Evolutionary conservation across 30 jellyfish, hydroid and myxozoan genomes (phyloP).

Genomic region (Aurelia aurita): DNA sequence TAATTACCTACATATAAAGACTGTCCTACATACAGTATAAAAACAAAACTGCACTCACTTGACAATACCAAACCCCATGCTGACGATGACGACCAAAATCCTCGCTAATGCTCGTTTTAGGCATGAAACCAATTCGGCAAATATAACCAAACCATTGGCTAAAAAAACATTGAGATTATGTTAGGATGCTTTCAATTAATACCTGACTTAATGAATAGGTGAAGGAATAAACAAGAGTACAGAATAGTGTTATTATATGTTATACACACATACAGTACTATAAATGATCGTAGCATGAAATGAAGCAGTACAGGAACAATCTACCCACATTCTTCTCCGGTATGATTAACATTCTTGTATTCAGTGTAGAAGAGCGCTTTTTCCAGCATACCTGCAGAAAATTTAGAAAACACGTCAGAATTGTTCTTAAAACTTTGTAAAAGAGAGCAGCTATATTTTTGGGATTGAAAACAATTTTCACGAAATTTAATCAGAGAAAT

Average conservation of each 20-base stretch:
- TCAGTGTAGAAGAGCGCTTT: conserved; percentile 87
- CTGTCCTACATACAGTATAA: no score
- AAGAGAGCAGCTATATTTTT: not conserved
- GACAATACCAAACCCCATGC: conserved; percentile 96
- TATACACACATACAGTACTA: no score
- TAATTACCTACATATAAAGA: no score
- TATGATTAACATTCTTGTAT: conserved; percentile 74
- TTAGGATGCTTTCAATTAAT: no score
- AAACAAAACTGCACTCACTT: conserved; percentile 58
- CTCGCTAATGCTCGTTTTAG: conserved; percentile 86
- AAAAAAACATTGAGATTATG: not conserved
- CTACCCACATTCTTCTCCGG: conserved; percentile 77
- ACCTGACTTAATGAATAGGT: no score
- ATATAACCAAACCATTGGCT: conserved; percentile 84
- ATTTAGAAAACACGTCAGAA: no score
- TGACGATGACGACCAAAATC: conserved; percentile 89
- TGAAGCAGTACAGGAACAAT: not conserved
- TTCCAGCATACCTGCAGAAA: conserved; percentile 84
- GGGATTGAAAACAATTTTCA: no score
- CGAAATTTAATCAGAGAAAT: no score
- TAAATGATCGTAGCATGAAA: not conserved
- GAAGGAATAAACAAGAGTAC: no score
- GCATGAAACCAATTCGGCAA: conserved; percentile 88
- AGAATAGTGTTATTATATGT: no score
- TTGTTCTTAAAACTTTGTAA: not conserved